These are phyloP conservation scores for Drosophila mayri DNA, from an alignment of 1,140 invertebrate genomes.

Conservation along the genomic window DNA sequence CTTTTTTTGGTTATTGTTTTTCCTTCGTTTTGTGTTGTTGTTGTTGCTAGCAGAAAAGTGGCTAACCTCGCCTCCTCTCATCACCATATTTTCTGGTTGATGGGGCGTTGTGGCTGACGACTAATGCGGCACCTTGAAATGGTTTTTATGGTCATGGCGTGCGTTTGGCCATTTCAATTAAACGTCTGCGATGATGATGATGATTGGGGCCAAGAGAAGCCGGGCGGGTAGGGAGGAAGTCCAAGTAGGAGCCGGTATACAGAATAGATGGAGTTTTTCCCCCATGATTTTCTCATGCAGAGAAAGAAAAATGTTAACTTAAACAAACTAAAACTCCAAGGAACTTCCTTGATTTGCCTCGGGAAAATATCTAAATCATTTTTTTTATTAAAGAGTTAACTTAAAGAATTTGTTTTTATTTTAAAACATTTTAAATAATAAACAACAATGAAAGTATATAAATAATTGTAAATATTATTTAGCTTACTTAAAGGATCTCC, in stretches of 20 bases:
- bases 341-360: not conserved
- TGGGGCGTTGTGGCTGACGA: conserved; percentile 70
- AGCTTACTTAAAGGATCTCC: not conserved
- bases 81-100: conserved; percentile 32
- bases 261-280: conserved; percentile 8
- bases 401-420: not conserved
- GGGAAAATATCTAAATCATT: not conserved
- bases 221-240: not conserved
- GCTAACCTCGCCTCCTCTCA: conserved; percentile 13
- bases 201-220: conserved; percentile 19
- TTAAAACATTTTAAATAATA: too few species aligned
- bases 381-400: not conserved
- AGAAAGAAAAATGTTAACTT: not conserved
- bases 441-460: not conserved
- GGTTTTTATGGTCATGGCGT: conserved; percentile 72
- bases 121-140: conserved; percentile 81
- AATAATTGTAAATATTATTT: not conserved
- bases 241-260: conserved; percentile 5
- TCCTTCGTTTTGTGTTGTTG: not conserved
- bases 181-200: conserved; percentile 58
- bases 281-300: conserved; percentile 6
- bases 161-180: conserved; percentile 79
- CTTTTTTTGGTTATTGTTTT: not conserved
- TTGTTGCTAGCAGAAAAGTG: conserved; percentile 4
- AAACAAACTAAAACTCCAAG: not conserved